Evolutionary conservation across 1,140 invertebrate species (phyloP).

Genomic region (Drosophila guanche): DNA sequence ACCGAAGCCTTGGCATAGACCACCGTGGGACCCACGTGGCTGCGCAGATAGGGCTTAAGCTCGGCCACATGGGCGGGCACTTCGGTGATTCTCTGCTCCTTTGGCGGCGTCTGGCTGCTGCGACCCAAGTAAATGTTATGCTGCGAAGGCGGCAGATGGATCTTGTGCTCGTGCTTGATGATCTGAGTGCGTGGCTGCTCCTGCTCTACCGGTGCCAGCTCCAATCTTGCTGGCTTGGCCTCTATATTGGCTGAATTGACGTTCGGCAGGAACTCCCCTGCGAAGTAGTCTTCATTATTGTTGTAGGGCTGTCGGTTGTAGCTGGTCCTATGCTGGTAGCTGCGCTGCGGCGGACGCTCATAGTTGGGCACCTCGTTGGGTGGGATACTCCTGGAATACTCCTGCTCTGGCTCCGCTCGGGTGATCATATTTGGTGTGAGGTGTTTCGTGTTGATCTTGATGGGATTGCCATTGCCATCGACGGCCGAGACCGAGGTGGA

Average conservation of each 20-base stretch:
- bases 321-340: constrained; percentile 50
- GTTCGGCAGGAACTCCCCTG: constrained; percentile 67
- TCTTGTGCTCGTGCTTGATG: constrained; percentile 80
- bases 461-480: constrained; percentile 64
- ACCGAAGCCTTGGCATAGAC: constrained; percentile 59
- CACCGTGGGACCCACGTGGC: constrained; percentile 52
- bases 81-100: constrained; percentile 48
- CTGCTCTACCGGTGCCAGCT: constrained; percentile 34
- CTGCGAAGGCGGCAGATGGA: constrained; percentile 74
- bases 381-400: constrained; percentile 39
- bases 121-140: constrained; percentile 75
- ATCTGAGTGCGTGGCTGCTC: constrained; percentile 56
- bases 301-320: constrained; percentile 59
- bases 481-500: constrained; percentile 36
- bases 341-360: constrained; percentile 30
- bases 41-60: constrained; percentile 62
- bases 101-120: constrained; percentile 44
- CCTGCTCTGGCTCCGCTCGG: constrained; percentile 56
- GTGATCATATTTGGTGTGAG: constrained; percentile 55
- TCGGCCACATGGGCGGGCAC: constrained; percentile 65
- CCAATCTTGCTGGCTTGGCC: constrained; percentile 67
- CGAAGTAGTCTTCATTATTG: constrained; percentile 69
- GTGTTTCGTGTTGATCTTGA: constrained; percentile 63
- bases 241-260: constrained; percentile 62
- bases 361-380: constrained; percentile 45